These are phyloP conservation scores for Luidia sarsii DNA, from an alignment of 53 echinoderm and acorn worm species.

Conservation along the genomic window DNA sequence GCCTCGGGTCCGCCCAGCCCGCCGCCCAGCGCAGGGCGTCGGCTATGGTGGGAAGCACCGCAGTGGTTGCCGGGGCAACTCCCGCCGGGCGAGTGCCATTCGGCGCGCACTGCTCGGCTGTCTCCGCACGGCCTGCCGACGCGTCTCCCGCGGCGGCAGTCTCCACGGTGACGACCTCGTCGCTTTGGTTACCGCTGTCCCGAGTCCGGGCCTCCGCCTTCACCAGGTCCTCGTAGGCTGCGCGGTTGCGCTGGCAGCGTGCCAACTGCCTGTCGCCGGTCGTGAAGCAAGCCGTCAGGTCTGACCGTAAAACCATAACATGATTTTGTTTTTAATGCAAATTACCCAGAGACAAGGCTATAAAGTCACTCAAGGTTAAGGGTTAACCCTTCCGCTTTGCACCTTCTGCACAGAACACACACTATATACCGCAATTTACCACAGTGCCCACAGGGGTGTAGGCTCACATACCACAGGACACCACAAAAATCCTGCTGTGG, in stretches of 20 bases:
- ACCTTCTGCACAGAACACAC: too few relatives aligned
- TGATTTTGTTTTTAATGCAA: too few relatives aligned
- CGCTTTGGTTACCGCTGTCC: neutral
- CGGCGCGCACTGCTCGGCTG: slow-evolving; percentile 1
- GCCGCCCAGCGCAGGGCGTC: slow-evolving; percentile 93
- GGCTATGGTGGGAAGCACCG: slow-evolving; percentile 64
- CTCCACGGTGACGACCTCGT: too few relatives aligned
- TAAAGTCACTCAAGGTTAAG: too few relatives aligned
- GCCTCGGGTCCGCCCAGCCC: slow-evolving; percentile 67
- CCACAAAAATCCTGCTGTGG: too few relatives aligned
- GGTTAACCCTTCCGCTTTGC: too few relatives aligned
- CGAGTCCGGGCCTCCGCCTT: slow-evolving; percentile 46
- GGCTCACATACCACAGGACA: too few relatives aligned
- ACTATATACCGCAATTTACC: too few relatives aligned
- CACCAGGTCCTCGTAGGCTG: slow-evolving; percentile 53
- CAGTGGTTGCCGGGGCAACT: slow-evolving; percentile 32
- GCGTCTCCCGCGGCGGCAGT: too few relatives aligned
- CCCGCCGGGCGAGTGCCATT: slow-evolving; percentile 9
- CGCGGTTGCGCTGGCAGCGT: slow-evolving; percentile 68
- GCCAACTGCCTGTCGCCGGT: slow-evolving; percentile 63
- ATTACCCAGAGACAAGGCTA: too few relatives aligned
- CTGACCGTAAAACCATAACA: slow-evolving; percentile 18
- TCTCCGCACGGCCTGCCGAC: neutral
- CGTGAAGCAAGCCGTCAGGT: slow-evolving; percentile 64
- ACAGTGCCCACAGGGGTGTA: too few relatives aligned